Evolutionary conservation across 2,113 vertebrate species (phyloP).

Genomic region (Castor canadensis): DNA sequence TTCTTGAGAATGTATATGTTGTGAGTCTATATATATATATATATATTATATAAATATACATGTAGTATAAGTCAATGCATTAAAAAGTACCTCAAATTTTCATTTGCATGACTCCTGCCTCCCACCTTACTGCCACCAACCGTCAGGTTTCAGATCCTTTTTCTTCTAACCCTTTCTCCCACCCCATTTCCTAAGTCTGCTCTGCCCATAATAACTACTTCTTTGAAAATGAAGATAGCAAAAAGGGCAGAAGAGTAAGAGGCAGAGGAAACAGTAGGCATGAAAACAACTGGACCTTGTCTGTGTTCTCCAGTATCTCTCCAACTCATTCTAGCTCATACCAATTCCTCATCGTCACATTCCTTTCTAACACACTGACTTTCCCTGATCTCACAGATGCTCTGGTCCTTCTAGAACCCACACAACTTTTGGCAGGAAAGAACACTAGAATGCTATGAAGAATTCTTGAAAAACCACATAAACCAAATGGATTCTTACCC

Average conservation of each 20-base stretch:
- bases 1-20: neutral
- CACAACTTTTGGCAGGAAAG: neutral
- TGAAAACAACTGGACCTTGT: too few relatives aligned
- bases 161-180: neutral
- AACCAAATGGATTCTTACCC: conserved; percentile 58
- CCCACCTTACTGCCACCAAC: neutral
- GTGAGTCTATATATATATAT: neutral
- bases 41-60: neutral
- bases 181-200: neutral
- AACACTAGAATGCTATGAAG: neutral
- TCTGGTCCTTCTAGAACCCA: neutral
- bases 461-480: neutral
- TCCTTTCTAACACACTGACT: neutral
- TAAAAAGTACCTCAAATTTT: too few relatives aligned
- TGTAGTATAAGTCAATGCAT: neutral
- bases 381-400: neutral
- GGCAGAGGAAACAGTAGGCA: too few relatives aligned
- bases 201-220: neutral
- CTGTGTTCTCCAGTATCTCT: neutral
- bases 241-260: neutral
- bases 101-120: too few relatives aligned
- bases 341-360: neutral
- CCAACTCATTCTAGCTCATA: neutral
- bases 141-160: neutral
- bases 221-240: neutral